Evolutionary conservation across 1,140 invertebrate species (phyloP).

Genomic region (Drosophila gunungcola): DNA sequence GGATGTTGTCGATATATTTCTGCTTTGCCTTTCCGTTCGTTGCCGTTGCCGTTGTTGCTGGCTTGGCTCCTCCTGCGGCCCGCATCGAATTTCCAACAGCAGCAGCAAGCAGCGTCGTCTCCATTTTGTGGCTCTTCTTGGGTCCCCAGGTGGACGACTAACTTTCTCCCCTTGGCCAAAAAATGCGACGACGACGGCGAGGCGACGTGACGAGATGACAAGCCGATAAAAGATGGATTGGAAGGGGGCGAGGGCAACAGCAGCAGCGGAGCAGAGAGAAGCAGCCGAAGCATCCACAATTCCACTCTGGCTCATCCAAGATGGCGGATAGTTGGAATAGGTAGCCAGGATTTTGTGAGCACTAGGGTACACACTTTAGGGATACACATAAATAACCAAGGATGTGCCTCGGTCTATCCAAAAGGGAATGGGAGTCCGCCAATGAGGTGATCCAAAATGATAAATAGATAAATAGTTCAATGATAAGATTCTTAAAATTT

Average conservation of each 20-base stretch:
- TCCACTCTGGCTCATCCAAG: slow-evolving; percentile 28
- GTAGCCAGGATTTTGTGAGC: slow-evolving; percentile 6
- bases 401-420: not conserved
- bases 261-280: slow-evolving; percentile 12
- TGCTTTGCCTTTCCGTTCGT: slow-evolving; percentile 18
- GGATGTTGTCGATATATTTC: slow-evolving; percentile 31
- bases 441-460: not conserved
- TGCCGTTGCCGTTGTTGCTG: slow-evolving; percentile 1
- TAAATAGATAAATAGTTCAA: too few species aligned
- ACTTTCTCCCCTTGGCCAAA: slow-evolving; percentile 45
- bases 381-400: slow-evolving; percentile 5
- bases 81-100: slow-evolving; percentile 59
- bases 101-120: slow-evolving; percentile 13
- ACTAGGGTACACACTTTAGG: slow-evolving; percentile 20
- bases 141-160: slow-evolving; percentile 41
- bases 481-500: too few species aligned
- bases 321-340: slow-evolving; percentile 22
- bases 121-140: slow-evolving; percentile 35
- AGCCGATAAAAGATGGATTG: slow-evolving; percentile 27
- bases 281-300: slow-evolving; percentile 23
- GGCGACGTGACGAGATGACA: slow-evolving; percentile 39
- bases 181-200: slow-evolving; percentile 11
- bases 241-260: not conserved
- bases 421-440: not conserved
- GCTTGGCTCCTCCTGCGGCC: slow-evolving; percentile 33